Evolutionary conservation across 2,888 invertebrate genomes (phyloP), one percentile per base, ranked within the genome.

Genomic region (Boloria selene): DNA sequence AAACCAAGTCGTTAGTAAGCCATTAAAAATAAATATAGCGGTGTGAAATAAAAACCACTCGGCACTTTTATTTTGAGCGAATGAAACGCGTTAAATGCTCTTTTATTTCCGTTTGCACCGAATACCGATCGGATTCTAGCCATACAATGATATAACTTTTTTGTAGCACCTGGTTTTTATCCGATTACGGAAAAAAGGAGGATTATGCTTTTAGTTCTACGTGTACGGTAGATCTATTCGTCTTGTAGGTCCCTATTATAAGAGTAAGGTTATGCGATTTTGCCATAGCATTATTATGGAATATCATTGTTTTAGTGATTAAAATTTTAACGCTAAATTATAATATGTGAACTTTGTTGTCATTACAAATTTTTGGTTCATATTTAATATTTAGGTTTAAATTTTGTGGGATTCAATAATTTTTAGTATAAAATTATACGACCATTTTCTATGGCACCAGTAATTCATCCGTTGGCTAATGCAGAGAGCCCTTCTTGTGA

Each of bases 401-500:
- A 45, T 56, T 56, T 45, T 10, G 5, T n/a, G 22, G 53, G 47
- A 59, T 26, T 38, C n/a, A 47, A 17, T 31, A 45, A 52, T 45
- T 38, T 38, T 13, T 53, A 45, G n/a, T 38, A 26, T 13, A 44
- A 61, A 49, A 50, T 51, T 22, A 22, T 17, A 14, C 18, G 31
- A 51, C 5, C 42, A 47, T 51, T 58, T 61, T 51, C 64, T 61
- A 65, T 68, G 70, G 70, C 73, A 74, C 73, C 73, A 73, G 78
- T 74, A 77, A 79, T 78, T 79, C 80, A 79, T 75, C 66, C 77
- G 70, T 69, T 65, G 77, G 73, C 63, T 80, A 79, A 81, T 79
- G 77, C 74, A 63, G 70, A 78, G 82, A 76, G 82, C 77, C 70
- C 79, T 78, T 67, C 70, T 71, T 52, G 31, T 45, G 45, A 64